Evolutionary conservation across 2,113 vertebrate genomes (phyloP), one percentile per base, ranked within the genome.

Genomic region (Vireo altiloquus): DNA sequence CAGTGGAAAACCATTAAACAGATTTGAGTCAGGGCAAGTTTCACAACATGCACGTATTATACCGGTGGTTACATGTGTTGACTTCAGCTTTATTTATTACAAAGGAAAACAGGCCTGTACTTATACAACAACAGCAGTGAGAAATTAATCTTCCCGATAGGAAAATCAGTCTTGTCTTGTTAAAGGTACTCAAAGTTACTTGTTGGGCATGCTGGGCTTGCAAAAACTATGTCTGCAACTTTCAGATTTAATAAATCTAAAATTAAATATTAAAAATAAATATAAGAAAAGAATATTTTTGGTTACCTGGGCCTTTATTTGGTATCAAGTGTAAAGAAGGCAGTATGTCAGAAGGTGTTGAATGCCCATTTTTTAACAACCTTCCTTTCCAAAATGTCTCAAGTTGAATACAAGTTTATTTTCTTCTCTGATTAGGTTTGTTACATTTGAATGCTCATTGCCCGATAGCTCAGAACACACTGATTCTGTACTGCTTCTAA

Each of bases 41-140:
- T 94, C 96, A 90, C 88, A 97, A 96, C 95, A 44, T 66, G 84
- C 63, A 85, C 44, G 3, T 85, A 96, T 95, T 96, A 86, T 94
- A 93, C 94, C 1, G 2, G 94, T 93, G 95, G 85, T 95, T 97
- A 95, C 92, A 95, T 75, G 95, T 97, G 96, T 95, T 97, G 95
- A 95, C 95, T 97, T 96, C 94, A 93, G 95, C 92, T 95, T 97
- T 96, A 97, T 97, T 96, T 97, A 96, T 97, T 91, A 93, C 93
- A 96, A 97, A 95, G 93, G 88, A 96, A 96, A 95, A 96, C 93
- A 96, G 93, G 92, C 92, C 94, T 93, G 85, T 95, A 59, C 95
- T 96, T 95, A 86, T 94, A 94, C 90, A 94, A 86, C 85, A 92
- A 81, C 85, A 81, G 79, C 90, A 94, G 95, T 83, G 88, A 96